Percentiles rank a stretch among this genome's conserved stretches.
These are phyloP conservation scores for Cerastis leucographa DNA, from an alignment of 2,888 invertebrate genomes.

Conservation along the genomic window DNA sequence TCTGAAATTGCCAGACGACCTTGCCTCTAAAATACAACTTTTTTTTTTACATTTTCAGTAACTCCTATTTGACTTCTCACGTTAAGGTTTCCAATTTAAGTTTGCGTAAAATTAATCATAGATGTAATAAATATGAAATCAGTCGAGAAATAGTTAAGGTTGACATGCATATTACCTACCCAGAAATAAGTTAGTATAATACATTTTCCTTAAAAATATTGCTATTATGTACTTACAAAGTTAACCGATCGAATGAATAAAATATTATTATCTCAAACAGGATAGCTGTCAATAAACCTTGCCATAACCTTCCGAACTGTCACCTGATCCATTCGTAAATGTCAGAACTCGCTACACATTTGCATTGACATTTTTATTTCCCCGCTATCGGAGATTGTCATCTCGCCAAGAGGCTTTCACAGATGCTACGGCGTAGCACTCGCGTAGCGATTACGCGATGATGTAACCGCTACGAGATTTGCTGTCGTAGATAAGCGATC, in stretches of 20 bases:
- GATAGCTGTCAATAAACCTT: constrained; percentile 8
- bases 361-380: constrained; percentile 50
- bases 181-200: background rate
- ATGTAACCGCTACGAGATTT: constrained; percentile 32
- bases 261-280: background rate
- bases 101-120: constrained; percentile 10
- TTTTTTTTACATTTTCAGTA: constrained; percentile 8
- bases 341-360: constrained; percentile 36
- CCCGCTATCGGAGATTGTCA: constrained; percentile 39
- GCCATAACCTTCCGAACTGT: constrained; percentile 39
- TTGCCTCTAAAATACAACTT: constrained; percentile 18
- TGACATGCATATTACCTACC: background rate
- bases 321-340: constrained; percentile 45
- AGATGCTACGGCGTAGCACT: constrained; percentile 42
- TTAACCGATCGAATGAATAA: background rate
- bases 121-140: background rate
- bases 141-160: background rate
- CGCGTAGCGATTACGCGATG: constrained; percentile 25
- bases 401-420: constrained; percentile 23
- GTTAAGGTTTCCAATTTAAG: constrained; percentile 9
- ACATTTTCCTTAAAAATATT: background rate
- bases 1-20: constrained; percentile 18
- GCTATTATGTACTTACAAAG: background rate
- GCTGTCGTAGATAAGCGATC: background rate
- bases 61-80: constrained; percentile 18